Evolutionary conservation across 1,140 invertebrate species (phyloP), one percentile per base, ranked within the genome.

Genomic region (Cydia fagiglandana): DNA sequence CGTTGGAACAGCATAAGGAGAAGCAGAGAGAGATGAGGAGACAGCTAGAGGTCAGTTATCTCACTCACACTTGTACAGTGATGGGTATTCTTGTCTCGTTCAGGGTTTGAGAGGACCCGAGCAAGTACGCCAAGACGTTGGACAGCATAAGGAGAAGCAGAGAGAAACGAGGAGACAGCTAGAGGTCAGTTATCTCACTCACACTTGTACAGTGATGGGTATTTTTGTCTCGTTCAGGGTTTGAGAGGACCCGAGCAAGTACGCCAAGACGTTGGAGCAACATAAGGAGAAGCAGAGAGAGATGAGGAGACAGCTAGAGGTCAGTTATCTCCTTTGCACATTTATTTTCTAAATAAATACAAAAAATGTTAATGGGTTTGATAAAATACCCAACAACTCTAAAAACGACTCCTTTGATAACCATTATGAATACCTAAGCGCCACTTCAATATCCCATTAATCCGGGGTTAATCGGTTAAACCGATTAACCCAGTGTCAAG

Each of bases 141-240:
- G 81, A 86, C 84, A 87, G 53, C 93, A 93, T 77, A 90, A 88
- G 78, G 87, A 87, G 53, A 88, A 83, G 76, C 93, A 93, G 81
- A 79, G 84, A 6, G 82, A 87, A 38, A 82, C 87, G 10, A 85
- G 88, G 66, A 80, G 82, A 41, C 84, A 85, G 50, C 77, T 93
- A 0, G 88, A 91, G 90, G 93, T 93, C 73, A 74, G 74, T 53
- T n/a, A 70, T 17, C 73, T 24, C 12, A 0, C 45, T 47, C 45
- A 4, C 45, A 47, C 45, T n/a, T n/a, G n/a, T n/a, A n/a, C n/a
- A n/a, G n/a, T n/a, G n/a, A n/a, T n/a, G n/a, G n/a, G n/a, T n/a
- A n/a, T n/a, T n/a, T n/a, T n/a, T n/a, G n/a, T n/a, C n/a, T 84
- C 93, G n/a, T 91, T 93, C 56, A 80, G 87, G 81, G 93, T 93